These are phyloP conservation scores for Andrena haemorrhoa DNA, from an alignment of 2,888 invertebrate species.

Conservation along the genomic window DNA sequence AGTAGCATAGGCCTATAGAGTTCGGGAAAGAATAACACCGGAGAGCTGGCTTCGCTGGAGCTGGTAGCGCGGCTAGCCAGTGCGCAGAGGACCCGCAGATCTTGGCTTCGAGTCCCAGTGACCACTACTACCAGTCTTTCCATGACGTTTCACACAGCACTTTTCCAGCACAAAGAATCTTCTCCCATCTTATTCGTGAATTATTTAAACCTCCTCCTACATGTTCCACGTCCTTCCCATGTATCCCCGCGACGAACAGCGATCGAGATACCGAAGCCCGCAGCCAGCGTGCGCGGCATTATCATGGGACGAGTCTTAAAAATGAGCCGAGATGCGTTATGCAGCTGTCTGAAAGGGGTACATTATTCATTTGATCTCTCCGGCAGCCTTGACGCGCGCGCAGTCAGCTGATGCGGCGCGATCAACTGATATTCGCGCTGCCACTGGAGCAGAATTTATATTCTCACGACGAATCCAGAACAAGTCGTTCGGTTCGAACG, in stretches of 20 bases:
- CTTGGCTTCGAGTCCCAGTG: too few species aligned
- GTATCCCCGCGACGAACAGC: not conserved
- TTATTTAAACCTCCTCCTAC: too few species aligned
- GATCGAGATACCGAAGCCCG: constrained; percentile 3
- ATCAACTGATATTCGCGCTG: constrained; percentile 62
- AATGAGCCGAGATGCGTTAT: constrained; percentile 56
- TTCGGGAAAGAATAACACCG: too few species aligned
- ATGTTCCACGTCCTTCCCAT: too few species aligned
- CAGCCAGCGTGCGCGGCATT: constrained; percentile 19
- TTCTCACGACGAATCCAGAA: constrained; percentile 28
- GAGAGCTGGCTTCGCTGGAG: too few species aligned
- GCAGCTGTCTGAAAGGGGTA: constrained; percentile 66
- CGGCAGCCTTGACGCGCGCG: constrained; percentile 63
- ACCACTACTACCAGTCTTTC: too few species aligned
- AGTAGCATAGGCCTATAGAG: too few species aligned
- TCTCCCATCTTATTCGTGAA: too few species aligned
- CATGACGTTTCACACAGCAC: too few species aligned
- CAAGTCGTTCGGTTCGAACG: constrained; percentile 12
- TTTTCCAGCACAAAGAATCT: too few species aligned
- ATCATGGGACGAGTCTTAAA: constrained; percentile 51
- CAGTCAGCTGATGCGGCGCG: constrained; percentile 62
- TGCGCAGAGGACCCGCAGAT: too few species aligned
- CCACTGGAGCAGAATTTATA: constrained; percentile 56
- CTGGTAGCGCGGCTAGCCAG: too few species aligned
- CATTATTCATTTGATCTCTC: constrained; percentile 66